Percentiles rank a stretch among this genome's conserved stretches.
phyloP scores from a whole-genome alignment of 2,797 vertebrate species.

The Vireo griseus region DNA sequence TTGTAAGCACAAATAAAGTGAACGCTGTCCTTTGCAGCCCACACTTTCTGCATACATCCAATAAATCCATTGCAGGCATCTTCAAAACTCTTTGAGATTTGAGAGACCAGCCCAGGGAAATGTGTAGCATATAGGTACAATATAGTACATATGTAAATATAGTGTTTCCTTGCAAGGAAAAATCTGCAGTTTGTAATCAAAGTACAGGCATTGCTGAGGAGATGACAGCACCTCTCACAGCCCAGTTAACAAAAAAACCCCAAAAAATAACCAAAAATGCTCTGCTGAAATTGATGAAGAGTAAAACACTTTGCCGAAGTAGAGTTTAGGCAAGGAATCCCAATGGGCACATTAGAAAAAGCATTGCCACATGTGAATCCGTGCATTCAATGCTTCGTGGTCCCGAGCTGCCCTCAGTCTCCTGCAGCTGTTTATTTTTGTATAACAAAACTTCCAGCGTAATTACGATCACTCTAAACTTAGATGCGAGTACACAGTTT shows the following conservation, averaged over 20 bases:
- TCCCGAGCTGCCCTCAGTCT: neutral
- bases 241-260: neutral
- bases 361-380: neutral
- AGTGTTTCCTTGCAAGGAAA: neutral
- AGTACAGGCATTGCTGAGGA: neutral
- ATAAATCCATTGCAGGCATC: neutral
- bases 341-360: neutral
- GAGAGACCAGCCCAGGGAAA: neutral
- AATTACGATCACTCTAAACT: conserved; percentile 39
- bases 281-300: neutral
- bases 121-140: neutral
- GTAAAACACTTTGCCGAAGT: neutral
- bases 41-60: neutral
- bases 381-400: neutral
- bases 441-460: conserved; percentile 13
- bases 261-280: neutral
- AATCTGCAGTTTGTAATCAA: neutral
- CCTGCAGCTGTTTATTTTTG: conserved; percentile 39
- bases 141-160: neutral
- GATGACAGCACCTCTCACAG: neutral
- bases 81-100: neutral
- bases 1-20: neutral
- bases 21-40: neutral
- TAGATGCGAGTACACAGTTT: neutral
- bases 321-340: neutral